phyloP scores from a whole-genome alignment of 2,113 vertebrate genomes.

The Bujurquina vittata region DNA sequence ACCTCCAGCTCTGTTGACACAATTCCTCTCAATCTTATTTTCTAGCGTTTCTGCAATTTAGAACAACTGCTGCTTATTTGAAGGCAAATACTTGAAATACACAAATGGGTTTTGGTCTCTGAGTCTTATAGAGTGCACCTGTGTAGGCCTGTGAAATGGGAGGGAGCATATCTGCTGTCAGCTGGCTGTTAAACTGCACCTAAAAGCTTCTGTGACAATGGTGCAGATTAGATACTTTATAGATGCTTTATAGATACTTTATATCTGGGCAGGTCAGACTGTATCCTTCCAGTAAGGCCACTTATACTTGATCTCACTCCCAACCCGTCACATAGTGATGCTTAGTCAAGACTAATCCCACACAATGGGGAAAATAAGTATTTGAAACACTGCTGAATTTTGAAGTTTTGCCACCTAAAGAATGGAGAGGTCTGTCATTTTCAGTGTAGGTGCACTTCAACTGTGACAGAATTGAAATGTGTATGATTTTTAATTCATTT shows the following conservation, averaged over 20 bases:
- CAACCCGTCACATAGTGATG: not conserved
- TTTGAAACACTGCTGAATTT: too few relatives aligned
- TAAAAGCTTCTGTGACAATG: not conserved
- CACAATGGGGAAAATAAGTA: too few relatives aligned
- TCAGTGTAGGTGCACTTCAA: too few relatives aligned
- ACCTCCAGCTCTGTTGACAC: too few relatives aligned
- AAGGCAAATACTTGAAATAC: not conserved
- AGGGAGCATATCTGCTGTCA: not conserved
- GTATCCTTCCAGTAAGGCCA: too few relatives aligned
- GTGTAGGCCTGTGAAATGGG: not conserved
- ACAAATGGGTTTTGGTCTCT: not conserved
- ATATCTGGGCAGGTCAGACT: not conserved
- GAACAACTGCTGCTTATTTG: not conserved
- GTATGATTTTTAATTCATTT: too few relatives aligned
- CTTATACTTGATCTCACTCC: not conserved
- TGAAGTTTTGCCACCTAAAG: too few relatives aligned
- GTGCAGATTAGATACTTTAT: too few relatives aligned
- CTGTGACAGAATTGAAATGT: too few relatives aligned
- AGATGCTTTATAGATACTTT: too few relatives aligned
- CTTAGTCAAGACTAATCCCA: not conserved
- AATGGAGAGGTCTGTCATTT: too few relatives aligned
- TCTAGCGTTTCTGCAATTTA: not conserved
- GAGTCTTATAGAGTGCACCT: not conserved
- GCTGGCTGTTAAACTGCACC: not conserved
- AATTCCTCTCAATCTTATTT: not conserved